Conservation (phyloP, 2,797 vertebrate species). For the Chromis chromis region DNA sequence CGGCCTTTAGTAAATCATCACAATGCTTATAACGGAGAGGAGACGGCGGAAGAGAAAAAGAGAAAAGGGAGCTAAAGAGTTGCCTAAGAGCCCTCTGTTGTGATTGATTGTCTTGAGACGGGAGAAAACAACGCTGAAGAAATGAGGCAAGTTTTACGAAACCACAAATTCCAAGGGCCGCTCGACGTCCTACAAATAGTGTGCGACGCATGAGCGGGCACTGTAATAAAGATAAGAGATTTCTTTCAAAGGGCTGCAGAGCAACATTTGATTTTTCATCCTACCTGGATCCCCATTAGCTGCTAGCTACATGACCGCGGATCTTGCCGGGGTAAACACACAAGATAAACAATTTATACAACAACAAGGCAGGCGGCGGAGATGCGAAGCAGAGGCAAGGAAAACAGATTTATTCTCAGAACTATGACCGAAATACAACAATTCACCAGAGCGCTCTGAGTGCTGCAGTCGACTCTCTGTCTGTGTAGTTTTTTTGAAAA, state of each 20-base stretch:
- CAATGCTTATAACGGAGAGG: neutral
- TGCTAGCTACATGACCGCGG: conserved; percentile 26
- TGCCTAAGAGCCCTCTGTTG: neutral
- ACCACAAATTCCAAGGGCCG: conserved; percentile 44
- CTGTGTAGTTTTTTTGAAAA: neutral
- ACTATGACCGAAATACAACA: neutral
- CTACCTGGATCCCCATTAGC: conserved; percentile 54
- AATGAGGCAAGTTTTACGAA: conserved; percentile 35
- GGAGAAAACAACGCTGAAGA: conserved; percentile 30
- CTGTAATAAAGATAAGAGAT: conserved; percentile 34
- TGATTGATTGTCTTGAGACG: conserved; percentile 29
- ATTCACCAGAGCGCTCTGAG: no score
- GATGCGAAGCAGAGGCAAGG: neutral
- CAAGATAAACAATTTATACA: conserved; percentile 9
- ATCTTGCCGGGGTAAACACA: conserved; percentile 22
- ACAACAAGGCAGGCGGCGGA: neutral
- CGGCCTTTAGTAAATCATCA: conserved; percentile 24
- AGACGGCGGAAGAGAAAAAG: neutral
- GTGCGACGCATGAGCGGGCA: conserved; percentile 14
- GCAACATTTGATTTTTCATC: conserved; percentile 27
- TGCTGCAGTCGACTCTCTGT: neutral
- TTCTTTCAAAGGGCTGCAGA: conserved; percentile 9
- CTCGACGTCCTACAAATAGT: conserved; percentile 29
- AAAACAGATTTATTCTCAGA: conserved; percentile 8
- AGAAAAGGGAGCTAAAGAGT: conserved; percentile 1